These are phyloP conservation scores for Hydractinia echinata DNA, from an alignment of 30 jellyfish, hydroid and myxozoan genomes.

Conservation along the genomic window DNA sequence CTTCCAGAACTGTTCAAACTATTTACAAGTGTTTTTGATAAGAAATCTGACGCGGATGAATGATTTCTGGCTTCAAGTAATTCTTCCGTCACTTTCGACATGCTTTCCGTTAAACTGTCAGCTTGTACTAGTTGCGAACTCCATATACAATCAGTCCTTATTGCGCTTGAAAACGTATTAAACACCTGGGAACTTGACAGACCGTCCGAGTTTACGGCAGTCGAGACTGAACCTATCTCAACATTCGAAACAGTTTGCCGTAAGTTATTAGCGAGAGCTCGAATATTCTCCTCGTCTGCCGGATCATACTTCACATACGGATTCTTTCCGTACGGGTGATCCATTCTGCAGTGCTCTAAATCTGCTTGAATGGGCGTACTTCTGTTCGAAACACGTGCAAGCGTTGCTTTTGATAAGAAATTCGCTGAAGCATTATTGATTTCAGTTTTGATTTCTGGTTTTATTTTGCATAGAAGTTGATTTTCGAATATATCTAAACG, in stretches of 20 bases:
- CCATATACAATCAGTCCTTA: slow-evolving; percentile 85
- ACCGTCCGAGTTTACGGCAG: not conserved
- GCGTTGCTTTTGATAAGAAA: not conserved
- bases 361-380: slow-evolving; percentile 22
- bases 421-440: not conserved
- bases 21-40: slow-evolving; percentile 20
- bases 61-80: slow-evolving; percentile 78
- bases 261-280: slow-evolving; percentile 28
- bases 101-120: slow-evolving; percentile 74
- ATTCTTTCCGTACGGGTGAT: slow-evolving; percentile 46
- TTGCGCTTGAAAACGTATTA: slow-evolving; percentile 67
- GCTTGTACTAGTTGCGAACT: slow-evolving; percentile 38
- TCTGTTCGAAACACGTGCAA: not conserved
- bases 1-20: slow-evolving; percentile 44
- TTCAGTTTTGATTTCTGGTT: slow-evolving; percentile 23
- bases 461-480: slow-evolving; percentile 32
- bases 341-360: slow-evolving; percentile 36
- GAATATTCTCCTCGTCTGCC: slow-evolving; percentile 36
- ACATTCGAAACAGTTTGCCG: slow-evolving; percentile 9
- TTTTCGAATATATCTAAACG: slow-evolving; percentile 54
- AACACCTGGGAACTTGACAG: not conserved
- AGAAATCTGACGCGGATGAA: slow-evolving; percentile 56
- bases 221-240: not conserved
- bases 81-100: slow-evolving; percentile 86
- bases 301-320: slow-evolving; percentile 23